Percentiles rank a stretch among this genome's conserved stretches.
phyloP scores from a whole-genome alignment of 1,140 invertebrate genomes.

The Pachyrhynchus sulphureomaculatus region DNA sequence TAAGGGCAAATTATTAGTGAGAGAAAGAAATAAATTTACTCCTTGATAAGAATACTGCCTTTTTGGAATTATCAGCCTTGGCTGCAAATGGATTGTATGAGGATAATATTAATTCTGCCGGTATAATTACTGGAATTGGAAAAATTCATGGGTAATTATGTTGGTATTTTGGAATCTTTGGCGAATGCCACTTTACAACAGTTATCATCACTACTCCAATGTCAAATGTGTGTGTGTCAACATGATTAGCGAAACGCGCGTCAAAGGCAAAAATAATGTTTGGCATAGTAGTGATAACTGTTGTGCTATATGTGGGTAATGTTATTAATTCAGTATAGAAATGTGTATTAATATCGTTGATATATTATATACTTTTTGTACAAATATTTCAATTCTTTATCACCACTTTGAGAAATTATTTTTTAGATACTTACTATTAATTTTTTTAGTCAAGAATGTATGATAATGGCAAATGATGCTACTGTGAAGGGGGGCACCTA shows the following conservation, averaged over 20 bases:
- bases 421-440: background rate
- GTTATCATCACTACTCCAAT: no score
- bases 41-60: slow-evolving; percentile 85
- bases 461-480: slow-evolving; percentile 95
- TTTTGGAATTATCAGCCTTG: slow-evolving; percentile 92
- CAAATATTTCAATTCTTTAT: no score
- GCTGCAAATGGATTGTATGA: slow-evolving; percentile 88
- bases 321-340: no score
- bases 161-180: no score
- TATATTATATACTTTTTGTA: no score
- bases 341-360: no score
- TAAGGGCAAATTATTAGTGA: slow-evolving; percentile 85
- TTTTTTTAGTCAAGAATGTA: slow-evolving; percentile 73
- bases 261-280: no score
- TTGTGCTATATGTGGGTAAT: no score
- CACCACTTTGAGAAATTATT: background rate
- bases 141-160: slow-evolving; percentile 70
- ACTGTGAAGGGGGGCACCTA: slow-evolving; percentile 98
- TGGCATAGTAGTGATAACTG: no score
- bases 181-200: no score
- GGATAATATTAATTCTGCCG: slow-evolving; percentile 85
- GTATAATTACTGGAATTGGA: slow-evolving; percentile 92
- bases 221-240: no score
- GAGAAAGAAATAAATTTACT: slow-evolving; percentile 86
- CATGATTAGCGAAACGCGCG: no score